Percentiles rank a stretch among this genome's conserved stretches.
These are phyloP conservation scores for Pachyseris speciosa DNA, from an alignment of 64 coral and sea anemone species.

Conservation along the genomic window DNA sequence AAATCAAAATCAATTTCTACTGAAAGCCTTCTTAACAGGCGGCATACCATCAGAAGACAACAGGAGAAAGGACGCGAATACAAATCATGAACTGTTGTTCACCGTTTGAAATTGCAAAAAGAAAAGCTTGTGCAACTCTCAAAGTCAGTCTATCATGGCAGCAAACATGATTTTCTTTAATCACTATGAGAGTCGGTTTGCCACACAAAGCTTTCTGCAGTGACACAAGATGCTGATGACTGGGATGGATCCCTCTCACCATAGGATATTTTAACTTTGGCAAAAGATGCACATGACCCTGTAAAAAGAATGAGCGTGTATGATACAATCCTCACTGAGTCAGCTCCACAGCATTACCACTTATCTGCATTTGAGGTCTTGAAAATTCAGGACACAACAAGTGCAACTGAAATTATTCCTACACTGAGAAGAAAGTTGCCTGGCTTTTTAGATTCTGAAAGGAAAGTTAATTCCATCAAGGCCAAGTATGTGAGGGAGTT, in stretches of 20 bases:
- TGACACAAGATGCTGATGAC: slow-evolving; percentile 23
- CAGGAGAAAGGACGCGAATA: slow-evolving; percentile 7
- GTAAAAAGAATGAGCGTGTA: background rate
- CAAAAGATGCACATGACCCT: background rate
- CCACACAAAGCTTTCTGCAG: background rate
- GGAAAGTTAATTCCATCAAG: too few relatives aligned
- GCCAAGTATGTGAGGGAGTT: too few relatives aligned
- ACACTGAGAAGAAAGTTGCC: too few relatives aligned
- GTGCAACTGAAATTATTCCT: too few relatives aligned
- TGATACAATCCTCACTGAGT: background rate
- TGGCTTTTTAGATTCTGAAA: too few relatives aligned
- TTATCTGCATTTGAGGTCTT: background rate
- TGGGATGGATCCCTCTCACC: slow-evolving; percentile 25
- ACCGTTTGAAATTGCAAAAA: too few relatives aligned
- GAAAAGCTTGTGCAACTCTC: slow-evolving; percentile 14
- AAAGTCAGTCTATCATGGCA: slow-evolving; percentile 32
- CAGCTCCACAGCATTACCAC: slow-evolving; percentile 10
- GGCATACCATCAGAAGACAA: background rate
- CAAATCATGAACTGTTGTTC: too few relatives aligned
- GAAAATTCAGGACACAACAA: too few relatives aligned
- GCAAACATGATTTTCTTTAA: slow-evolving; percentile 2
- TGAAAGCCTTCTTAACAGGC: slow-evolving; percentile 21
- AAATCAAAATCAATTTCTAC: slow-evolving; percentile 13
- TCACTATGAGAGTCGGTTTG: slow-evolving; percentile 22
- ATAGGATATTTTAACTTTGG: background rate